A percentile compares a stretch with the other conserved stretches of the same genome.
These are phyloP conservation scores for Aegithalos caudatus DNA, from an alignment of 2,113 vertebrate species.

Conservation along the genomic window DNA sequence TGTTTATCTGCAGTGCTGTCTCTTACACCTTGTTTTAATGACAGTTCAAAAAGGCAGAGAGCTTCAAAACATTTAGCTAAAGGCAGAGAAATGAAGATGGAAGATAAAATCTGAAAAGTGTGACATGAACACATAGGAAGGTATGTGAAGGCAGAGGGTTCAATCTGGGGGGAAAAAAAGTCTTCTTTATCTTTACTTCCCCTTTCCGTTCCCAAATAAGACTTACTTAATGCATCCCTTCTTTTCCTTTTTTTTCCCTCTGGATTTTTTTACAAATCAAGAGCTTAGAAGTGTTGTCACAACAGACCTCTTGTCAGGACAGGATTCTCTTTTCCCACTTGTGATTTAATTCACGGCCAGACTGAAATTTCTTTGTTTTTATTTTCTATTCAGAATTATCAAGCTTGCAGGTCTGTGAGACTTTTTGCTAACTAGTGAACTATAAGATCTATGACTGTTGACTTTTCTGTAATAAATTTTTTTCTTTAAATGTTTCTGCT, in stretches of 20 bases:
- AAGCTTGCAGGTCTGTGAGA: background rate
- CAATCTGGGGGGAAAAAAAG: fast-evolving
- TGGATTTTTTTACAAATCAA: background rate
- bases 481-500: background rate
- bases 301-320: background rate
- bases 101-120: background rate
- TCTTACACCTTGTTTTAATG: background rate
- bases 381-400: background rate
- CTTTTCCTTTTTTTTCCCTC: background rate
- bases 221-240: background rate
- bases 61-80: background rate
- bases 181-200: background rate
- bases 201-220: background rate
- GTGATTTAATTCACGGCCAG: background rate
- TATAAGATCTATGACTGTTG: background rate
- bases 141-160: background rate
- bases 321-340: background rate
- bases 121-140: background rate
- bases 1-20: background rate
- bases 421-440: background rate
- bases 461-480: background rate
- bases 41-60: background rate
- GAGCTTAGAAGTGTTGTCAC: background rate
- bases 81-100: background rate
- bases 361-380: background rate